Base-by-base conservation (phyloP, 2,888 invertebrate species). In the Dinocampus coccinellae region DNA sequence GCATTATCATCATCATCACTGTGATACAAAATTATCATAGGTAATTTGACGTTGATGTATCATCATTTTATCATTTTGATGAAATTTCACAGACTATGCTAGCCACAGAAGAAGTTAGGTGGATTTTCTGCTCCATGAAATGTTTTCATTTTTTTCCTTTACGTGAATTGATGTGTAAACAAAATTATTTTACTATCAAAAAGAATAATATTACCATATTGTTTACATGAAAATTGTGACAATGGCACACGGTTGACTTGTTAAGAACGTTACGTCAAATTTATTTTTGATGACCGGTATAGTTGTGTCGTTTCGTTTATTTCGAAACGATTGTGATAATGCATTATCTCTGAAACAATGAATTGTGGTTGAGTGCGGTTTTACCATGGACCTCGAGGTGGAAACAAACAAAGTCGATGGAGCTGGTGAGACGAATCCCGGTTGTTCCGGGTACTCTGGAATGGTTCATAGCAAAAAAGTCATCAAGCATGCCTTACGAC, bases 401-500 rank as follows among this genome's bases (percentile, higher is more conserved):
- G 85, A 86, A 61, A 76, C 79, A 69, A 76, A 77, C 70, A 85
- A 85, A 76, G 80, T 79, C 72, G 85, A 85, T 72, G 83, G 82
- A 69, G 76, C 75, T 47, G 82, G 82, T 69, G 85, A 86, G 70
- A 84, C 81, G 61, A 82, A 82, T 75, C 80, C 83, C 57, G 83
- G 83, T 64, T 86, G 84, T 70, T 82, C 84, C 34, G 82, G 83
- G 60, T 86, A 85, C 76, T 84, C 86, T 63, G 83, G 86, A 58
- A 85, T 85, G 82, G 86, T 86, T 71, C 89, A 90, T 81, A 92
- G 91, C 80, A 91, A 92, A 81, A 93, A 92, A 87, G 90, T 90
- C n/a, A 90, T 91, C 75, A 94, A 94, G 87, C 94, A 94, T 89
- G 94, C 94, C 69, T 90, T 94, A 75, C 91, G 93, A 78, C 92